phyloP scores from a whole-genome alignment of 2,888 invertebrate genomes.

The Heterodera filipjevi region DNA sequence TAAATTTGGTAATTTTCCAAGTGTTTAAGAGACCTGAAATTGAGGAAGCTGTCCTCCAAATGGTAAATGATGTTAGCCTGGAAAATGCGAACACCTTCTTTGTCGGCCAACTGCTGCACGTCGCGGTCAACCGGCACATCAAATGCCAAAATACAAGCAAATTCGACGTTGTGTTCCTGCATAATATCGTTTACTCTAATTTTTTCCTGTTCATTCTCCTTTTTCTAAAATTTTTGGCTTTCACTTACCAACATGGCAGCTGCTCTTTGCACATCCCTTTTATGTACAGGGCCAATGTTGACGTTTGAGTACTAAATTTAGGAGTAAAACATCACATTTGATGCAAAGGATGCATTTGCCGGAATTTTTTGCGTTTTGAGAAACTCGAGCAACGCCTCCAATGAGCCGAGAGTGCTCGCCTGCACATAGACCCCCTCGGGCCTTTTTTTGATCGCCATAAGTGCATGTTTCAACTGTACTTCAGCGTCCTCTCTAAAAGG shows the following conservation, averaged over 20 bases:
- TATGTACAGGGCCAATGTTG: slow-evolving; percentile 97
- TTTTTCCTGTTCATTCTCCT: slow-evolving; percentile 80
- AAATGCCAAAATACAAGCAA: slow-evolving; percentile 96
- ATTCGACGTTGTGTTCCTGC: slow-evolving; percentile 70
- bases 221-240: slow-evolving; percentile 71
- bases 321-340: slow-evolving; percentile 44
- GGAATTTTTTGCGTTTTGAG: slow-evolving; percentile 88
- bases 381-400: slow-evolving; percentile 94
- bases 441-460: slow-evolving; percentile 86
- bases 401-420: slow-evolving; percentile 96
- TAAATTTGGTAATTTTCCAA: not conserved
- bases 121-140: slow-evolving; percentile 92
- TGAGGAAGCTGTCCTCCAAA: slow-evolving; percentile 88
- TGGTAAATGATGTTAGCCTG: slow-evolving; percentile 98
- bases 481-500: slow-evolving; percentile 79
- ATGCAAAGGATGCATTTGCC: too few species aligned
- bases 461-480: slow-evolving; percentile 82
- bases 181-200: not conserved
- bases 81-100: slow-evolving; percentile 90
- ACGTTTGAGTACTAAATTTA: slow-evolving; percentile 89
- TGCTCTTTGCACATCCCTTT: slow-evolving; percentile 98
- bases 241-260: slow-evolving; percentile 83
- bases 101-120: slow-evolving; percentile 95
- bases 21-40: slow-evolving; percentile 56
- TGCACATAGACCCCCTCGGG: slow-evolving; percentile 79